phyloP scores from a whole-genome alignment of 2,113 vertebrate species.

The Oreotrochilus melanogaster region DNA sequence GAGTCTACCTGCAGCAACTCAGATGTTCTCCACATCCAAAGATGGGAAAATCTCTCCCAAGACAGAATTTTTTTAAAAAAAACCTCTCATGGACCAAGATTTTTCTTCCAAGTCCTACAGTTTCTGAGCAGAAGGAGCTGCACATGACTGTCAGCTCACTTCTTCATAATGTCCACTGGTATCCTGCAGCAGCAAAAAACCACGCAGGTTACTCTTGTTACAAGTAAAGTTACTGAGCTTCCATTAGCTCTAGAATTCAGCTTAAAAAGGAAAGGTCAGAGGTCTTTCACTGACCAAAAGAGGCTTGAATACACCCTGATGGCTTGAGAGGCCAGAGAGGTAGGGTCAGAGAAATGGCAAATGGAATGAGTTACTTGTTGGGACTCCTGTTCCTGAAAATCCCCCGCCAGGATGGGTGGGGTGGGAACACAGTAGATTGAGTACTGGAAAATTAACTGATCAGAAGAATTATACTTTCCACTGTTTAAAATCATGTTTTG shows the following conservation, averaged over 20 bases:
- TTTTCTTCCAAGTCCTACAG: neutral
- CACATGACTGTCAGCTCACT: neutral
- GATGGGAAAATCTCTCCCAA: neutral
- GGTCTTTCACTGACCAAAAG: neutral
- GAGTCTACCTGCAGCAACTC: neutral
- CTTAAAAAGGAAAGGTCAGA: neutral
- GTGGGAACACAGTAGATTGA: neutral
- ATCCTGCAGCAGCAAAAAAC: neutral
- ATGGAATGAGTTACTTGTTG: fast-evolving
- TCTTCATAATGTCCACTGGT: neutral
- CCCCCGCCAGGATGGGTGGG: neutral
- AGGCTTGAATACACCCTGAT: neutral
- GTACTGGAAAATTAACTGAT: neutral
- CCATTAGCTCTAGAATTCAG: neutral
- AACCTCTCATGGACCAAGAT: neutral
- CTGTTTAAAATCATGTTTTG: neutral
- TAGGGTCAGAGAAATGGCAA: neutral
- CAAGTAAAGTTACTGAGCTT: neutral
- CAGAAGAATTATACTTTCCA: neutral
- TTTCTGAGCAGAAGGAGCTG: neutral
- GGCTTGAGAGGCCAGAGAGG: neutral
- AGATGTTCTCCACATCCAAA: neutral
- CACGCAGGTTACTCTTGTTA: neutral
- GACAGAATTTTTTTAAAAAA: fast-evolving
- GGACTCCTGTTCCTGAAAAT: neutral